Evolutionary conservation across 2,113 vertebrate genomes (phyloP).

Genomic region (Python bivittatus): DNA sequence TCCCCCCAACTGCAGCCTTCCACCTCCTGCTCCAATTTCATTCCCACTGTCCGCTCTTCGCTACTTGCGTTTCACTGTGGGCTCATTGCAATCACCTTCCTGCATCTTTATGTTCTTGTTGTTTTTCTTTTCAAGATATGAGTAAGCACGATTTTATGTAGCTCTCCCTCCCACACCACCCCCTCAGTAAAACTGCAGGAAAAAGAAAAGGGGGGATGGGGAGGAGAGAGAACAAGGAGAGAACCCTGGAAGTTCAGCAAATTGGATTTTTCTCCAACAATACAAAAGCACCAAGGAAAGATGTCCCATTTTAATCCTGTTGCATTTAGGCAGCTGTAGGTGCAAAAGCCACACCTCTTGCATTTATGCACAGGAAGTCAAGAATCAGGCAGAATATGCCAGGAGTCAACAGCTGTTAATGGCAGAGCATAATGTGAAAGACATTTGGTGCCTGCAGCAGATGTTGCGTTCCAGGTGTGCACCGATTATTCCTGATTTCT

Average conservation of each 20-base stretch:
- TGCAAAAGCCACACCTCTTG: too few relatives aligned
- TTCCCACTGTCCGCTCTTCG: not conserved
- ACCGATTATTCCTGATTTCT: conserved; percentile 47
- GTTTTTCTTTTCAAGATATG: conserved; percentile 53
- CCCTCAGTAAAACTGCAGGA: conserved; percentile 32
- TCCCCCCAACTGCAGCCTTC: not conserved
- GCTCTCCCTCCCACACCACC: not conserved
- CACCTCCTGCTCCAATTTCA: not conserved
- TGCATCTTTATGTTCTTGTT: conserved; percentile 33
- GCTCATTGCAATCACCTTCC: not conserved
- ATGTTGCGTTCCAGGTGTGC: conserved; percentile 67
- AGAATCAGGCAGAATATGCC: too few relatives aligned
- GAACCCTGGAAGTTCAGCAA: conserved; percentile 48
- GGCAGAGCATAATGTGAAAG: conserved; percentile 51
- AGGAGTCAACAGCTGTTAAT: conserved; percentile 54
- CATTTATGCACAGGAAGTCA: too few relatives aligned
- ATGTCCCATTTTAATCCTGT: conserved; percentile 20
- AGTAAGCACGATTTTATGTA: conserved; percentile 53
- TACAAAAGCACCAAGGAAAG: conserved; percentile 20
- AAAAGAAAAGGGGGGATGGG: not conserved
- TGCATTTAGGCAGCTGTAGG: not conserved
- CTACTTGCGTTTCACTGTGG: not conserved
- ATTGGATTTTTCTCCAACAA: conserved; percentile 30
- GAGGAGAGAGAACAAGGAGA: not conserved
- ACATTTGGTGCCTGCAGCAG: conserved; percentile 50